Base-by-base conservation (phyloP, 2,888 invertebrate species). In the Scelioninae gen. 1 region DNA sequence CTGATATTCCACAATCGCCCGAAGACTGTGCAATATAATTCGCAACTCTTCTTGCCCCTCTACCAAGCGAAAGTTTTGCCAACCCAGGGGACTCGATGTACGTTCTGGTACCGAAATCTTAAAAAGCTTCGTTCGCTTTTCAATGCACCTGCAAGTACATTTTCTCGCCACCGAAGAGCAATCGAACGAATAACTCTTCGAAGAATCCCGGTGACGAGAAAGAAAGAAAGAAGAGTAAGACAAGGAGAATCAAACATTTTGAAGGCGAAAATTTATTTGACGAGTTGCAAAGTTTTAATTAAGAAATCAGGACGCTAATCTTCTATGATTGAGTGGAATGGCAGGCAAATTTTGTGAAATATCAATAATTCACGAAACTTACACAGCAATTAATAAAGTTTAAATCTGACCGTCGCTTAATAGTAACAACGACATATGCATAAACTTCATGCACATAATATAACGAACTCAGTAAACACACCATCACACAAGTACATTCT, bases 1-100 rank as follows among this genome's bases (percentile, higher is more conserved):
- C 76, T 79, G 79, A 83, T 80, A 83, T 76, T 72, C 68, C 62
- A 63, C 72, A 80, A 83, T 79, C 76, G 76, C 74, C 66, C 58
- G 34, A 66, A 83, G 76, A 79, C 75, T 66, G 56, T 60, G 66
- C 66, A 58, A 76, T 72, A 74, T 83, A 77, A 83, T 83, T 80
- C 72, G 62, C 60, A 56, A 72, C 72, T 72, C 66, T 72, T 66
- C 62, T 55, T 43, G 15, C n/a, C 65, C 34, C 53, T 53, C 32
- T 51, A 29, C 45, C 13, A 5, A 34, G 34, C 55, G 51, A 75
- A 83, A 79, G 82, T 83, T 78, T 13, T 51, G 15, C 3, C 63
- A 11, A 38, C 62, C 72, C 68, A 23, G n/a, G 75, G 69, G 56
- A 55, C 34, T 40, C 47, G 31, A 29, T 15, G 31, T 51, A 32